Base-by-base conservation (phyloP, 1,140 invertebrate species). In the Neodiprion fabricii region DNA sequence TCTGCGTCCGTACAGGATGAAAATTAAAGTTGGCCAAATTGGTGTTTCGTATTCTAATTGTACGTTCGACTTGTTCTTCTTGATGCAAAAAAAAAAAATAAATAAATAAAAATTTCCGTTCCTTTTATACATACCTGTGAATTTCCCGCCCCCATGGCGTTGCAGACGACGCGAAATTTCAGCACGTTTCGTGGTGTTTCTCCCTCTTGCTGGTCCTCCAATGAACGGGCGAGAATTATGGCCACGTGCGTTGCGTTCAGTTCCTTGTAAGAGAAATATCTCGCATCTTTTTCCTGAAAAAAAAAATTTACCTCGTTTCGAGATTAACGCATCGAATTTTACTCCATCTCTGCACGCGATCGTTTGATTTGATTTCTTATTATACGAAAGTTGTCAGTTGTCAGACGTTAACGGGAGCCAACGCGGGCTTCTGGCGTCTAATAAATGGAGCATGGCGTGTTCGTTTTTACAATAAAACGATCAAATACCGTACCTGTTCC, bases 131-230 rank as follows among this genome's bases (percentile, higher is more conserved):
- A 79, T 76, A 88, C 89, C 83, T 89, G 83, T 12, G 89, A 88
- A 23, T 88, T 77, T 14, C 83, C 84, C 49, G 85, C 84, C 28
- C 86, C 84, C 12, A 81, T 83, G 49, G 84, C 87, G 0, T 89
- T 86, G 78, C 92, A 93, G 7, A 91, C 87, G 21, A 93, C 86
- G 67, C 94, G 90, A 85, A 96, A 96, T 88, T 96, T 96, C 40
- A 96, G 90, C 65, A 96, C 91, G 86, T 95, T 96, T 81, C 93
- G 91, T 1, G 95, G 95, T 75, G 90, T 90, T 83, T 95, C 94
- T 23, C 91, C 90, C 86, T 96, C 95, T 0, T 96, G 95, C 14
- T 96, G 86, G 70, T 93, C 89, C 78, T 96, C 95, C 76, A 96
- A 83, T 1, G 93, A 94, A 80, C 93, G 91, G 0, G 93, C 92